Conservation (phyloP, 2,797 vertebrate genomes). For the Picus viridis region DNA sequence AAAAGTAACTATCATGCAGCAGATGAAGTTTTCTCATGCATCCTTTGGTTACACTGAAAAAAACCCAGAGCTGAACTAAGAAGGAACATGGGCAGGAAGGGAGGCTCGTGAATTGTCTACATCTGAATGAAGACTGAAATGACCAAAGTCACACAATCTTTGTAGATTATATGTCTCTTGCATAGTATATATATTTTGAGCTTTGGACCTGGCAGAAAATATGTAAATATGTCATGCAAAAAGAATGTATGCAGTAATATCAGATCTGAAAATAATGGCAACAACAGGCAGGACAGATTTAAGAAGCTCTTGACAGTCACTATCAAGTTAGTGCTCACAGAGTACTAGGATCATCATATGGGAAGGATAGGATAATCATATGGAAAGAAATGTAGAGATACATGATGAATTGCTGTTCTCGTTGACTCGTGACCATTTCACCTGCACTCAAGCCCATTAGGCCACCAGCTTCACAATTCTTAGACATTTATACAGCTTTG, state of each 20-base stretch:
- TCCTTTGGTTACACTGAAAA: neutral
- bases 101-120: neutral
- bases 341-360: neutral
- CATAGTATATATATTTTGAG: rapidly evolving
- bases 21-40: neutral
- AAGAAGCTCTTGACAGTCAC: neutral
- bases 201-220: neutral
- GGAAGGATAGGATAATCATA: too few species aligned
- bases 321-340: neutral
- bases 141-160: neutral
- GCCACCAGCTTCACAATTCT: neutral
- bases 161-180: neutral
- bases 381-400: neutral
- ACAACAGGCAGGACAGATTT: neutral
- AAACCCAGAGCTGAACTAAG: neutral
- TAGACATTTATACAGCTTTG: neutral
- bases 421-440: neutral
- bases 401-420: neutral
- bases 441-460: neutral
- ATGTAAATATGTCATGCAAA: neutral
- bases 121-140: neutral
- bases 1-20: neutral
- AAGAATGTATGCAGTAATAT: neutral
- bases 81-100: neutral
- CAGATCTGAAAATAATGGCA: neutral